Percentiles rank a stretch among this genome's conserved stretches.
phyloP scores from a whole-genome alignment of 2,888 invertebrate genomes.

The Melanotus villosus region DNA sequence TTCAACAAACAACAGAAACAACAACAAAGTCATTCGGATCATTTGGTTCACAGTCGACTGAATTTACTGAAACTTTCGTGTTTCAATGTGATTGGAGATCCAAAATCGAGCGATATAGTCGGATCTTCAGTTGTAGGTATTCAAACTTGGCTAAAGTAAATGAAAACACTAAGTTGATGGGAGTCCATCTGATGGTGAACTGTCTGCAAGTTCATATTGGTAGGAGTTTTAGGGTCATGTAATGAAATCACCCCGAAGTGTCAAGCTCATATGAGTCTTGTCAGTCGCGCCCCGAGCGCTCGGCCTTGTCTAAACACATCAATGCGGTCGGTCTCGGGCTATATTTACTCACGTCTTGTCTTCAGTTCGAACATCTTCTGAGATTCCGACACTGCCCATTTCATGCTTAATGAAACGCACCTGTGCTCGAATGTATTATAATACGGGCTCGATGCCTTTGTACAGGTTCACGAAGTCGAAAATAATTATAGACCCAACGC shows the following conservation, averaged over 20 bases:
- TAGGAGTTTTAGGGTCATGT: slow-evolving; percentile 44
- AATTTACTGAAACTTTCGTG: slow-evolving; percentile 23
- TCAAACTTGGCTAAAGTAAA: slow-evolving; percentile 36
- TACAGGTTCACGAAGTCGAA: slow-evolving; percentile 35
- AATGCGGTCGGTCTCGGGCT: slow-evolving; percentile 47
- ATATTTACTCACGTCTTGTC: slow-evolving; percentile 55
- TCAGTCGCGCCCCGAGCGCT: slow-evolving; percentile 47
- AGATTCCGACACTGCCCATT: slow-evolving; percentile 53
- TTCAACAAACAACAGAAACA: no score
- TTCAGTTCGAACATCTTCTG: slow-evolving; percentile 44
- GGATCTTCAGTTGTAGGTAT: slow-evolving; percentile 9
- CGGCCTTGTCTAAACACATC: slow-evolving; percentile 51
- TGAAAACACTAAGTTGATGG: slow-evolving; percentile 30
- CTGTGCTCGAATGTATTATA: slow-evolving; percentile 51
- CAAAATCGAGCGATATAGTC: slow-evolving; percentile 1
- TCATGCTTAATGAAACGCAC: slow-evolving; percentile 59
- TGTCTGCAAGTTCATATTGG: slow-evolving; percentile 35
- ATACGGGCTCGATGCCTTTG: slow-evolving; percentile 33
- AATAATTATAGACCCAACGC: slow-evolving; percentile 33
- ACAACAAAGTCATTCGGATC: no score
- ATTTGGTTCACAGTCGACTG: neutral
- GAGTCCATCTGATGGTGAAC: slow-evolving; percentile 5
- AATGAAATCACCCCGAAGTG: slow-evolving; percentile 45
- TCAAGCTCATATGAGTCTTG: slow-evolving; percentile 45
- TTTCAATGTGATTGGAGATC: slow-evolving; percentile 15